Base-by-base conservation (phyloP, 2,888 invertebrate species). In the Stenichneumon culpator region DNA sequence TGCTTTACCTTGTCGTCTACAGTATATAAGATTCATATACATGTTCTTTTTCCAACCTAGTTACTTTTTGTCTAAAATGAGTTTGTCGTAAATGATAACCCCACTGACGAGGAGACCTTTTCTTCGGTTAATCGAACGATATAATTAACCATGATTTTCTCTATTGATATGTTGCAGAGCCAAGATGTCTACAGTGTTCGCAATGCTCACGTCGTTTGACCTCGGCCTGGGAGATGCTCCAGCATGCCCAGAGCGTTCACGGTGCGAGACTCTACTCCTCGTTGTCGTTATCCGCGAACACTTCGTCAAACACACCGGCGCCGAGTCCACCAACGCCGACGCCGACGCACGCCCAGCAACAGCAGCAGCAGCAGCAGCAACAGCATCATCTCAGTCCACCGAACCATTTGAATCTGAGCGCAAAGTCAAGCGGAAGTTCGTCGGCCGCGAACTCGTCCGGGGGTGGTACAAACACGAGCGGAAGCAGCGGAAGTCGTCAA, bases 221-320 rank as follows among this genome's bases (percentile, higher is more conserved):
- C 90, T 98, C 98, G n/a, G 99, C 99, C 7, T 99, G 99, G 99
- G 96, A 97, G 82, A 95, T 99, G 85, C 96, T 99, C 57, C 99
- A 99, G 93, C 99, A 99, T 94, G 99, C 98, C 39, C 99, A 99
- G 94, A 97, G 97, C 92, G 96, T 97, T 83, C 99, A 99, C 92
- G 99, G 99, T 25, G 97, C 99, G 86, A 97, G 98, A 94, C 98
- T 99, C 92, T 99, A 98, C 95, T 97, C 97, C 90, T 94, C 95
- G 7, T 94, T 94, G 39, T 92, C 94, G 28, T 91, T 93, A 79
- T 92, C 92, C 78, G 90, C 90, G 82, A 93, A 89, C 67, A 94
- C 92, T 73, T 93, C 92, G 77, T 93, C 93, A 32, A 91, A 92
- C 94, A 94, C 94, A 91, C 94, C 94, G 91, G 94, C 94, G 86